These are phyloP conservation scores for Drosophila micromelanica DNA, from an alignment of 1,140 invertebrate species.

Conservation along the genomic window DNA sequence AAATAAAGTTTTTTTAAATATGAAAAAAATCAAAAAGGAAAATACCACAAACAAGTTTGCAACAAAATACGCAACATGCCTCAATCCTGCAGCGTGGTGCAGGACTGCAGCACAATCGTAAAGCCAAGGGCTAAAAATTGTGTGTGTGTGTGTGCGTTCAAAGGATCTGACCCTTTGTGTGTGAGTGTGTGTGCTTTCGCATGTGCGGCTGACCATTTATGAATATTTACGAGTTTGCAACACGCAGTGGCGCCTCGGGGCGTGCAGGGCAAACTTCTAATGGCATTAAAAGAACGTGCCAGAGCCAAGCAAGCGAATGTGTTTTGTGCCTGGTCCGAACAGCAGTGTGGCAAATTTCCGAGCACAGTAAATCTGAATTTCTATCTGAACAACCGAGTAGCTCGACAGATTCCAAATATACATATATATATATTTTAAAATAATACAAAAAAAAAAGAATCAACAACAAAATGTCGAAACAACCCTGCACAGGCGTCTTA, in stretches of 20 bases:
- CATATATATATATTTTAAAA: conserved; percentile 1
- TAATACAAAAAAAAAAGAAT: neutral
- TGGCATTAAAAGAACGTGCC: conserved; percentile 21
- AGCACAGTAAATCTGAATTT: neutral
- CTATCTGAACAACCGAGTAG: conserved; percentile 8
- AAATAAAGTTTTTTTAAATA: too few relatives aligned
- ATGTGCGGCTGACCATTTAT: conserved; percentile 22
- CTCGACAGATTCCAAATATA: neutral
- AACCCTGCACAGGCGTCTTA: conserved; percentile 27
- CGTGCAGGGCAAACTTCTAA: conserved; percentile 12
- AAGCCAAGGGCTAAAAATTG: conserved; percentile 1
- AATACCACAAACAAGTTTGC: neutral
- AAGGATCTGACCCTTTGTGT: neutral
- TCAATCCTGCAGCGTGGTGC: neutral
- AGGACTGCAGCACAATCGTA: neutral
- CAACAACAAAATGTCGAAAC: neutral
- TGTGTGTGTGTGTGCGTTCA: conserved; percentile 3
- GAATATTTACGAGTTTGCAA: conserved; percentile 20
- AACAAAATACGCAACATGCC: neutral
- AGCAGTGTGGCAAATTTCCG: neutral
- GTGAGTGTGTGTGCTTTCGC: too few relatives aligned
- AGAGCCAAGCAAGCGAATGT: neutral
- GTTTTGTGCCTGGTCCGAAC: neutral
- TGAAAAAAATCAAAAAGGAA: conserved; percentile 1
- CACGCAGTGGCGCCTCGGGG: conserved; percentile 9